These are phyloP conservation scores for Drusus annulatus DNA, from an alignment of 1,140 invertebrate species.

Conservation along the genomic window DNA sequence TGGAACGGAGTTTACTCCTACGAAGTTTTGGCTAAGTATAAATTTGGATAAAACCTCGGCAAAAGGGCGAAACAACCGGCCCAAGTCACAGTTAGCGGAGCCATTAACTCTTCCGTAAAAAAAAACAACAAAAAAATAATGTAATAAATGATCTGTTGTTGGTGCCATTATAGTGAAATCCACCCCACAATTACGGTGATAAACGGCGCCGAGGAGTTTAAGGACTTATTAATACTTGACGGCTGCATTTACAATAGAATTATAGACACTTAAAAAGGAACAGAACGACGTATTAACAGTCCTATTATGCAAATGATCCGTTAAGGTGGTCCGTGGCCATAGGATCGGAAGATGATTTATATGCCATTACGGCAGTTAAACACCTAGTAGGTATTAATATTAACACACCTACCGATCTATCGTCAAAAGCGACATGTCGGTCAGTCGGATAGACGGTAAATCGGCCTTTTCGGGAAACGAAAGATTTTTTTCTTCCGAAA, in stretches of 20 bases:
- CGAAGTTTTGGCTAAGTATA: too few relatives aligned
- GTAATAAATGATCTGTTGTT: conserved; percentile 54
- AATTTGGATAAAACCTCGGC: too few relatives aligned
- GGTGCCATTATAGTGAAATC: conserved; percentile 51
- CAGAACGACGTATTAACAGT: conserved; percentile 13
- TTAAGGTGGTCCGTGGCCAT: conserved; percentile 21
- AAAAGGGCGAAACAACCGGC: too few relatives aligned
- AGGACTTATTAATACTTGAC: conserved; percentile 13
- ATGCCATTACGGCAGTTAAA: neutral
- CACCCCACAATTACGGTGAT: conserved; percentile 53
- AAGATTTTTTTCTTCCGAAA: too few relatives aligned
- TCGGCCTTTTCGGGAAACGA: too few relatives aligned
- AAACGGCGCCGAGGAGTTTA: conserved; percentile 35
- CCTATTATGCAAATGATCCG: conserved; percentile 26
- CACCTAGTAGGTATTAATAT: too few relatives aligned
- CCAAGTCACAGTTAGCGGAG: too few relatives aligned
- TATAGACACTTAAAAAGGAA: conserved; percentile 2
- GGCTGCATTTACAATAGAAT: conserved; percentile 4
- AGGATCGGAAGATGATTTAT: neutral
- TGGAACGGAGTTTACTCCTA: too few relatives aligned
- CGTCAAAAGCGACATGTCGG: too few relatives aligned
- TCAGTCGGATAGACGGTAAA: too few relatives aligned
- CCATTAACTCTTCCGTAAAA: too few relatives aligned
- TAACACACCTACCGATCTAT: too few relatives aligned
- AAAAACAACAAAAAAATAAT: conserved; percentile 37